Base-by-base conservation (phyloP, 2,888 invertebrate species). In the Pogonocherus hispidulus region DNA sequence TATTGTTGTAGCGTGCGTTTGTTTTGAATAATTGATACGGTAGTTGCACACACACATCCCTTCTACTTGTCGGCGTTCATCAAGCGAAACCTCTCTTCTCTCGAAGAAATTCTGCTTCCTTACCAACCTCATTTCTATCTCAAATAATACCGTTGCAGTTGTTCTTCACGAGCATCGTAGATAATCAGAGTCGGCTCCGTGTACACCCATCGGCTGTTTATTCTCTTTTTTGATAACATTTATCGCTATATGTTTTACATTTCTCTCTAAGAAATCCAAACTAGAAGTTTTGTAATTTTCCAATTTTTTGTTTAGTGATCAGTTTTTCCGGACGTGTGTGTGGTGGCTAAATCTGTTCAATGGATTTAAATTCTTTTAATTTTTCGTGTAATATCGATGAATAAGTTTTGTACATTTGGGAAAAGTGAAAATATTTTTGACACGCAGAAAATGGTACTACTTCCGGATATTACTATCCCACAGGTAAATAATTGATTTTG, bases 381-480 rank as follows among this genome's bases (percentile, higher is more conserved):
- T 44, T n/a, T 2, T 11, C 35, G 62, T 62, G 62, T 32, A 20
- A 41, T 6, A 35, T n/a, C 59, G 52, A 82, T 82, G 82, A 82
- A 80, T 71, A 81, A 82, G 67, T 78, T 82, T 74, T 81, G 82
- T 67, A 78, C 78, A 47, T 81, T 81, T 68, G 80, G 78, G 35
- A 83, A 80, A 75, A 79, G 76, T 70, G 82, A 82, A 20, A 80
- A 79, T 66, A 69, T 78, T 11, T 79, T 79, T 63, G 78, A 78
- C 54, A 72, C 70, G 4, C 72, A 75, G 63, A 81, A 80, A 66
- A 79, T 84, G 80, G 68, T 84, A 62, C 72, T 84, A 19, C 70
- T 84, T 23, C 84, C 84, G 60, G 84, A 84, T 68, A 83, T 84
- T 62, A 80, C 79, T 19, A 76, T 84, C 52, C 83, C 84, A 1